phyloP scores from a whole-genome alignment of 2,888 invertebrate genomes.

The Eumacrocentrus americanus region DNA sequence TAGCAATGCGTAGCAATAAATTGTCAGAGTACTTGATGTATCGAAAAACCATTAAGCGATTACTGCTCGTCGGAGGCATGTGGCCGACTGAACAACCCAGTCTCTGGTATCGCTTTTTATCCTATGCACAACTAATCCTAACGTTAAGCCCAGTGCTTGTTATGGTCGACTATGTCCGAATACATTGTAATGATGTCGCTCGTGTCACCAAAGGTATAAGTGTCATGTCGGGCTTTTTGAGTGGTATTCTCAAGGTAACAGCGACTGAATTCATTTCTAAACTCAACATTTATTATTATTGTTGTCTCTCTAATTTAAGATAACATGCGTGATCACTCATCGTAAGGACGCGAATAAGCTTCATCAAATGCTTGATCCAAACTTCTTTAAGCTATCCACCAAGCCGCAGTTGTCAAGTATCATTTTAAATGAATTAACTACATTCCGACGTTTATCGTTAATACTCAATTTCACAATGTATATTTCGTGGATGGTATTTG shows the following conservation, averaged over 20 bases:
- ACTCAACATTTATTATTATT: background rate
- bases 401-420: background rate
- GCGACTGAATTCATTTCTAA: background rate
- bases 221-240: constrained; percentile 4
- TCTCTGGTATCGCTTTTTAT: background rate
- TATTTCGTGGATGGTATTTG: background rate
- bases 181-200: background rate
- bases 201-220: constrained; percentile 11
- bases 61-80: background rate
- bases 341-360: constrained; percentile 4
- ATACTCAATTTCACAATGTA: background rate
- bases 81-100: background rate
- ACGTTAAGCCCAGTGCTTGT: background rate
- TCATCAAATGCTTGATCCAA: constrained; percentile 4
- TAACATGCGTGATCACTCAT: background rate
- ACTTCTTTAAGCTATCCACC: background rate
- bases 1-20: background rate
- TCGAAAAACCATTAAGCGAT: background rate
- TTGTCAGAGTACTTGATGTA: constrained; percentile 5
- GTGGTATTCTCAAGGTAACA: constrained; percentile 8
- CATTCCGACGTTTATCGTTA: constrained; percentile 10
- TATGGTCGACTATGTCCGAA: constrained; percentile 7
- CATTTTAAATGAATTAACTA: background rate
- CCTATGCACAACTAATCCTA: constrained; percentile 2
- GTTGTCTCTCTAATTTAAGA: background rate